These are phyloP conservation scores for Alethe castanea DNA, from an alignment of 2,113 vertebrate genomes.

Conservation along the genomic window DNA sequence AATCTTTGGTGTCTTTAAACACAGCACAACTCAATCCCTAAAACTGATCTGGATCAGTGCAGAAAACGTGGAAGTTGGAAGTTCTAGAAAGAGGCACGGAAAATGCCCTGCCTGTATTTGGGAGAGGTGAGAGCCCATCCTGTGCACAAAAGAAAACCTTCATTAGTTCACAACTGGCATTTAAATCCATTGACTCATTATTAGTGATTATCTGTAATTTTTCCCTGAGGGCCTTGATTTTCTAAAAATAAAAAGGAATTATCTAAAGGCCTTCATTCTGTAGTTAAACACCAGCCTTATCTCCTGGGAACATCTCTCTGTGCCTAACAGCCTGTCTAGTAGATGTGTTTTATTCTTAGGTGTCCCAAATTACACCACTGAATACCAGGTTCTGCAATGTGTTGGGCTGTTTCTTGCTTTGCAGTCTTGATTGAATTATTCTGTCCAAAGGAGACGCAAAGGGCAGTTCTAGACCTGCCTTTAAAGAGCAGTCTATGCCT, in stretches of 20 bases:
- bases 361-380: not conserved
- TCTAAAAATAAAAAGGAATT: constrained; percentile 52
- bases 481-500: not conserved
- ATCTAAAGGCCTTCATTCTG: not conserved
- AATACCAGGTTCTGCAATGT: not conserved
- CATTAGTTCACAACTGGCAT: not conserved
- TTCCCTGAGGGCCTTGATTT: not conserved
- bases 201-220: not conserved
- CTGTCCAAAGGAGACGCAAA: not conserved
- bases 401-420: not conserved
- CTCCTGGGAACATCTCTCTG: constrained; percentile 32
- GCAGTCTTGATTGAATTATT: not conserved
- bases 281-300: constrained; percentile 43
- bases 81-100: not conserved
- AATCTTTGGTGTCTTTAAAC: not conserved
- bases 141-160: not conserved
- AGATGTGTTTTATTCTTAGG: not conserved
- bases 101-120: not conserved
- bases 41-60: not conserved
- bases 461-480: not conserved
- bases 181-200: not conserved
- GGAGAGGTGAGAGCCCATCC: not conserved
- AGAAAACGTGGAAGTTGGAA: not conserved
- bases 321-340: not conserved
- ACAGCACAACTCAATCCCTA: not conserved